phyloP scores from a whole-genome alignment of 2,888 invertebrate species.

The Clanis bilineata region DNA sequence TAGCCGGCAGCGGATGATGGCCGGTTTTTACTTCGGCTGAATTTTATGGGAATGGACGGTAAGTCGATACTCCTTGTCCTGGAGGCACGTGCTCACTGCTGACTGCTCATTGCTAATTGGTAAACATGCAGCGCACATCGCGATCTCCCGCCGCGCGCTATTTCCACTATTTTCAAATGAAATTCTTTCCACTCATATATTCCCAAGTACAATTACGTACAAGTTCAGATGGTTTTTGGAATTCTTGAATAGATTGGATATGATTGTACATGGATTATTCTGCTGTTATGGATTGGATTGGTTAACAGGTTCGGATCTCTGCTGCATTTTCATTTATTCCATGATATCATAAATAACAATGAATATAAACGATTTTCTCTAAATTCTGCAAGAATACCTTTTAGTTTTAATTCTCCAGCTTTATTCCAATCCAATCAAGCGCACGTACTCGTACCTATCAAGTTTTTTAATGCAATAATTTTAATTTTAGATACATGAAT shows the following conservation, averaged over 20 bases:
- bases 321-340: neutral
- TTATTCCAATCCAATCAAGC: too few species aligned
- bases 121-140: conserved; percentile 63
- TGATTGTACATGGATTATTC: conserved; percentile 71
- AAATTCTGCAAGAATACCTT: too few species aligned
- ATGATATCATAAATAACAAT: too few species aligned
- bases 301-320: too few species aligned
- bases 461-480: too few species aligned
- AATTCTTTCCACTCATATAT: conserved; percentile 72
- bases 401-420: too few species aligned
- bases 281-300: neutral
- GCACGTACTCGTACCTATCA: too few species aligned
- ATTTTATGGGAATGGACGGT: conserved; percentile 49
- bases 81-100: conserved; percentile 33
- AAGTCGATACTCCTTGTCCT: conserved; percentile 39
- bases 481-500: too few species aligned
- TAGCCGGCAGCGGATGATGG: conserved; percentile 18
- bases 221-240: conserved; percentile 51
- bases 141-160: conserved; percentile 46
- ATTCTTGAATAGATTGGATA: conserved; percentile 59
- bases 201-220: conserved; percentile 60
- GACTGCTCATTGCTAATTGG: conserved; percentile 68
- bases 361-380: too few species aligned
- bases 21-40: conserved; percentile 34
- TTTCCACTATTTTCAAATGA: conserved; percentile 70